Evolutionary conservation across 2,888 invertebrate genomes (phyloP), one percentile per base, ranked within the genome.

Genomic region (Iphiclides podalirius): DNA sequence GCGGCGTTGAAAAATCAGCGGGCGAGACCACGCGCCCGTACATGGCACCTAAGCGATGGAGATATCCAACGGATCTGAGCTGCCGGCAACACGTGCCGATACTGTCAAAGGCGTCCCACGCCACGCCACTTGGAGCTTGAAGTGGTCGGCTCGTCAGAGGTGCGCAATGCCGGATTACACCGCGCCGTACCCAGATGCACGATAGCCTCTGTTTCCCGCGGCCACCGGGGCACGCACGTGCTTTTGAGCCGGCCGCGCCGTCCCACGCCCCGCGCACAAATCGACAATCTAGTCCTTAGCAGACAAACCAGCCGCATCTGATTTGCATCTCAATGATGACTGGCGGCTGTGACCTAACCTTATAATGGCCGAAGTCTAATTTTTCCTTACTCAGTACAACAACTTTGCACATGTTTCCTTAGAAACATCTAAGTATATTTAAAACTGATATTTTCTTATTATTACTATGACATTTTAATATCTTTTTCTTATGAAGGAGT

Each of bases 131-230:
- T 76, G n/a, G n/a, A n/a, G 75, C 65, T 68, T 70, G 66, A 64
- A 68, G 66, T 69, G 62, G 79, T 66, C 85, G 85, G 84, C 72
- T 72, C 70, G 64, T 79, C 74, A 75, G 80, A 79, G 82, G 80
- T 79, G 81, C 85, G 80, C 80, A 83, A 69, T 68, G 75, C 79
- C 76, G n/a, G n/a, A 81, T 86, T 85, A 85, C 85, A 82, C 83
- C 79, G 79, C 72, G 72, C 65, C 68, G 74, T 72, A 75, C 67
- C 67, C 61, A 62, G 66, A 64, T 63, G 57, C 41, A 47, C 55
- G 67, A 66, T 66, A 70, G 64, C 60, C 83, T 84, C 83, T 85
- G 81, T 76, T 56, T 64, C 66, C 66, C 75, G 75, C 72, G 67
- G 64, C 70, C 75, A 70, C 74, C 72, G 64, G 80, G 81, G 61